These are phyloP conservation scores for Phenganax subtilis DNA, from an alignment of 92 coral and sea anemone genomes.

Conservation along the genomic window DNA sequence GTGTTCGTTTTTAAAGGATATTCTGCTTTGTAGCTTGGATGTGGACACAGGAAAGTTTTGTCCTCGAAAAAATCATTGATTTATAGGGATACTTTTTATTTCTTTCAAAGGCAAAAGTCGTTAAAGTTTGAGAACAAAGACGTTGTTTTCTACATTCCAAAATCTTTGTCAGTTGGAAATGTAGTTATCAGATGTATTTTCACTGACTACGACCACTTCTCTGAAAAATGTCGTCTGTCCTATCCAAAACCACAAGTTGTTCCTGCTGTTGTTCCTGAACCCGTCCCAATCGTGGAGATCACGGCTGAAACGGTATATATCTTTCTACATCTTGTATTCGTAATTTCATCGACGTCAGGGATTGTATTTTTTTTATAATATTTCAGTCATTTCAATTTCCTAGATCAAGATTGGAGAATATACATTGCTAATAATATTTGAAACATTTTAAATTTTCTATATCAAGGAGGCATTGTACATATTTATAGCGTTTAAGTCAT, in stretches of 20 bases:
- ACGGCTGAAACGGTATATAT: slow-evolving; percentile 54
- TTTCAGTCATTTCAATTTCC: too few species aligned
- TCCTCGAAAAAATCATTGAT: neutral
- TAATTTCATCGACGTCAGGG: neutral
- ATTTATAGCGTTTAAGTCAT: too few species aligned
- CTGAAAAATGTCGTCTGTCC: slow-evolving; percentile 72
- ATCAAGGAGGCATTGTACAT: too few species aligned
- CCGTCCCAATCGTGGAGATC: slow-evolving; percentile 51
- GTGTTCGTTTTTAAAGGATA: too few species aligned
- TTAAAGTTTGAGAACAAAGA: slow-evolving; percentile 71
- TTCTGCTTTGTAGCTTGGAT: too few species aligned
- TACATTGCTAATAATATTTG: too few species aligned
- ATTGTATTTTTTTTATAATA: too few species aligned
- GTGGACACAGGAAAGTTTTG: neutral
- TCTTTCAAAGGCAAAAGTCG: slow-evolving; percentile 62
- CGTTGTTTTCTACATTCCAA: slow-evolving; percentile 68
- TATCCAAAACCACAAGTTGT: slow-evolving; percentile 61
- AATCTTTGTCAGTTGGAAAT: slow-evolving; percentile 71
- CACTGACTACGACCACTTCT: slow-evolving; percentile 78
- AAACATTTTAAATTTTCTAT: too few species aligned
- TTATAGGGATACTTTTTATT: neutral
- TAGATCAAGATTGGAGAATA: too few species aligned
- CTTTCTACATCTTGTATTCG: neutral
- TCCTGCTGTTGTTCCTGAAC: slow-evolving; percentile 53
- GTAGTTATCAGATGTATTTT: slow-evolving; percentile 69